Percentiles rank a stretch among this genome's conserved stretches.
Conservation (phyloP, 2,888 invertebrate genomes). For the Pediacus dermestoides region DNA sequence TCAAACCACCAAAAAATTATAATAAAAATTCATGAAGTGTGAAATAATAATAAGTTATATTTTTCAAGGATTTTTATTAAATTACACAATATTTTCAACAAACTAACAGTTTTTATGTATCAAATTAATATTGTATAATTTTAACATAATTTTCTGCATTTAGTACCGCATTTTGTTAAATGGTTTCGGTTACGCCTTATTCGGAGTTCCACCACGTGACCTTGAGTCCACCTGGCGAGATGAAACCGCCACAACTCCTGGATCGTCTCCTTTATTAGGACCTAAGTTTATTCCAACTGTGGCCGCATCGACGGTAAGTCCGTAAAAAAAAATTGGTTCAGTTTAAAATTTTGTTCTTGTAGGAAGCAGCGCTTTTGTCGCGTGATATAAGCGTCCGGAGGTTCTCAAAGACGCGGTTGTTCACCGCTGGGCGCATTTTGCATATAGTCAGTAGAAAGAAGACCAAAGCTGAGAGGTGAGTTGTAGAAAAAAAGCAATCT, state of each 20-base stretch:
- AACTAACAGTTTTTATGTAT: no score
- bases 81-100: no score
- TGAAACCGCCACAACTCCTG: slow-evolving; percentile 51
- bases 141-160: no score
- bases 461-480: slow-evolving; percentile 62
- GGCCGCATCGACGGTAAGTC: slow-evolving; percentile 56
- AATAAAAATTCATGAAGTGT: no score
- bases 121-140: no score
- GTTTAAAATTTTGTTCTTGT: slow-evolving; percentile 24
- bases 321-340: slow-evolving; percentile 3
- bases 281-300: slow-evolving; percentile 56
- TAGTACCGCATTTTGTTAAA: slow-evolving; percentile 83
- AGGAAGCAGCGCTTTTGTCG: slow-evolving; percentile 65
- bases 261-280: slow-evolving; percentile 51
- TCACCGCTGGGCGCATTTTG: slow-evolving; percentile 75
- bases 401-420: slow-evolving; percentile 68
- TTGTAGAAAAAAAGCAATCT: no score
- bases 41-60: no score
- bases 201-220: slow-evolving; percentile 72
- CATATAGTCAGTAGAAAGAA: slow-evolving; percentile 72
- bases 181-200: slow-evolving; percentile 75
- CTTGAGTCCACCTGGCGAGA: slow-evolving; percentile 70
- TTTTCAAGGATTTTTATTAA: no score
- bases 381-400: slow-evolving; percentile 64
- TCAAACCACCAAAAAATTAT: no score